Evolutionary conservation across 2,113 vertebrate genomes (phyloP), one percentile per base, ranked within the genome.

Genomic region (Istiophorus platypterus): DNA sequence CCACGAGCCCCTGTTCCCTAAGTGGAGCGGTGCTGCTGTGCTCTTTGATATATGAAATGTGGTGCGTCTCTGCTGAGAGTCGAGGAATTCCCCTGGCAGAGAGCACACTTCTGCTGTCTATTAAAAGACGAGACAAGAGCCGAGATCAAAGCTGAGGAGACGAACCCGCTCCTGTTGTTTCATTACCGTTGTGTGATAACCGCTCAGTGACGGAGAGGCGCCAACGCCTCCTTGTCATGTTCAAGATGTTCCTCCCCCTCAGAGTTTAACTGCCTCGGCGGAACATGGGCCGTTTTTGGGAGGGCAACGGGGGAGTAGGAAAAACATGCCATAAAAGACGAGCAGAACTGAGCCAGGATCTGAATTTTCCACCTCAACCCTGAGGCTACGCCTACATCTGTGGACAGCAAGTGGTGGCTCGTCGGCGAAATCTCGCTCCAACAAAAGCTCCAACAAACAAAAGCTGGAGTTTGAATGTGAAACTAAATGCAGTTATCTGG

Each of bases 21-120:
- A 85, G 78, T 77, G 76, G 75, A 86, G 73, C 74, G 66, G 26
- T 11, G 63, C 52, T 69, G 58, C 58, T 4, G 58, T 52, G 75
- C 78, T 78, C 83, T 91, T 86, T 91, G 87, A 92, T 89, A 83
- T 80, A 24, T 80, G 85, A 82, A 80, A 83, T 76, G 78, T 86
- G 79, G 57, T 49, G 56, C 27, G 41, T 59, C 82, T 85, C 88
- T 66, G 78, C 71, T 18, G 82, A 85, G 84, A n/a, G 84, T 26
- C 7, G 57, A 69, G 81, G 66, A 72, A 41, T 20, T 89, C 87
- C 82, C 88, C 69, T 73, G 80, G 26, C 52, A 37, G 72, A 58
- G 80, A 78, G 54, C 88, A 79, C 84, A 79, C 59, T 90, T 85
- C 88, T 83, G 74, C 85, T 39, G 70, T 85, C 89, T 80, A 89